phyloP scores from a whole-genome alignment of 2,797 vertebrate genomes.

The Oreortyx pictus region DNA sequence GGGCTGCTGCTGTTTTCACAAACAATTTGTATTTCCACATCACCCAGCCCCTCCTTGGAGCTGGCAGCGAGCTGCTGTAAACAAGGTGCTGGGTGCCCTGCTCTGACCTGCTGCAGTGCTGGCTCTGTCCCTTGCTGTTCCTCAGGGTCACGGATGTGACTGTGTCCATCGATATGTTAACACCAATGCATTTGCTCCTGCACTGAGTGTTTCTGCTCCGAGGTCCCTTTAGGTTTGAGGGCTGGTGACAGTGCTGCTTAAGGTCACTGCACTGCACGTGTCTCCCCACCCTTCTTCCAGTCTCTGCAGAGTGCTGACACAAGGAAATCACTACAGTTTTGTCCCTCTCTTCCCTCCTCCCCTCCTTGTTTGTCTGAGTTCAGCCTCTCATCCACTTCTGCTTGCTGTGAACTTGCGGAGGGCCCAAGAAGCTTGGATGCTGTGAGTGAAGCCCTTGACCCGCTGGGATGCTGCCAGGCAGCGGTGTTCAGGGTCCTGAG shows the following conservation, averaged over 20 bases:
- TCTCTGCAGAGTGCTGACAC: slow-evolving; percentile 49
- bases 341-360: neutral
- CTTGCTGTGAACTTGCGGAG: slow-evolving; percentile 44
- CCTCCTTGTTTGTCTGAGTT: slow-evolving; percentile 38
- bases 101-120: too few relatives aligned
- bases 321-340: slow-evolving; percentile 42
- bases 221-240: neutral
- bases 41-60: slow-evolving; percentile 12
- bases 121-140: too few relatives aligned
- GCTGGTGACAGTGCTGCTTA: neutral
- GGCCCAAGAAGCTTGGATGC: neutral
- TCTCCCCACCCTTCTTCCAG: slow-evolving; percentile 37
- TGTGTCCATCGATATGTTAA: neutral
- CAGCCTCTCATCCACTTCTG: slow-evolving; percentile 78
- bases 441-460: neutral
- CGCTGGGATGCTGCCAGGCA: neutral
- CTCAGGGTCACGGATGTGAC: accelerated
- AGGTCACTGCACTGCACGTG: neutral
- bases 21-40: slow-evolving; percentile 47
- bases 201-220: neutral
- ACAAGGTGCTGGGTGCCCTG: neutral
- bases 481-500: neutral
- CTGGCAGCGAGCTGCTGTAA: slow-evolving; percentile 19
- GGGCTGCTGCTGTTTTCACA: slow-evolving; percentile 63
- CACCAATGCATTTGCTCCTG: neutral